Conservation (phyloP, 2,113 vertebrate genomes). For the Rattus norvegicus region GRCr8 NC_086033.1:22078501-22079000, state of each 20-base stretch:
- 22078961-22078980: constrained; percentile 12
- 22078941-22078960: background rate
- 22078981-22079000: background rate
- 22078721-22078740: background rate
- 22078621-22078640: background rate
- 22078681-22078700: background rate
- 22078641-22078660: background rate
- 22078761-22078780: background rate
- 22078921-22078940: background rate
- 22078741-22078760: background rate
- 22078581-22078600: background rate
- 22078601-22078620: background rate
- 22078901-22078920: background rate
- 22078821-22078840: background rate
- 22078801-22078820: background rate
- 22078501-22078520: too few relatives aligned
- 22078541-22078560: background rate
- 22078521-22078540: too few relatives aligned
- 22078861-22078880: background rate
- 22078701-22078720: background rate
- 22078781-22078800: background rate
- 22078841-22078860: background rate
- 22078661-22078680: background rate
- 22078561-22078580: background rate
- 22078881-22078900: constrained; percentile 30